Evolutionary conservation across 2,888 invertebrate genomes (phyloP), one percentile per base, ranked within the genome.

Genomic region (Sceliomorpha sp.): DNA sequence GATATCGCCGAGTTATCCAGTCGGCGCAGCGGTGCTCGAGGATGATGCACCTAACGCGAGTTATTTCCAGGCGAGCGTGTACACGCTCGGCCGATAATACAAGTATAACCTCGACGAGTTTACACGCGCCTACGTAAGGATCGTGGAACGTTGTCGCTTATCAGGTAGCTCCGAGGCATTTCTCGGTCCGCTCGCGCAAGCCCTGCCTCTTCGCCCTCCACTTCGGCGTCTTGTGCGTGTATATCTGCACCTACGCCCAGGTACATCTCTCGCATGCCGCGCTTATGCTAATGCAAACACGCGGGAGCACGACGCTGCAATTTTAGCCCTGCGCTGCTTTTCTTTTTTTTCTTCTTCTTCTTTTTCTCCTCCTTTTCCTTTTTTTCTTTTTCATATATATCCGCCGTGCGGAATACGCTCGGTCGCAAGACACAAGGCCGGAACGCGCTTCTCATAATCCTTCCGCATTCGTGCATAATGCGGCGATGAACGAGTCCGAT

Each of bases 281-380:
- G 51, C 50, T 62, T 68, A 68, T 68, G 60, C 68, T 68, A 69
- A 69, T 69, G 42, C 62, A 62, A 51, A 62, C 55, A 50, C 55
- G 56, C 42, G 55, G 31, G 12, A 31, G 24, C 39, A 39, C 24
- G 39, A 20, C 24, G 1, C 20, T 17, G 39, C 39, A 39, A 39
- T 39, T 39, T 39, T 24, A 10, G 12, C 1, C 39, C 6, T 8
- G 24, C 20, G 20, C 20, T 26, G 10, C 26, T n/a, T 15, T 20
- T 32, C 20, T 20, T 17, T 32, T 4, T 32, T 9, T 34, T 26
- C 17, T 29, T 26, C 26, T 32, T 31, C 9, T 9, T 12, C 12
- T 29, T 29, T 29, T 29, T 29, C 29, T 29, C 24, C 7, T 6
- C 34, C 1, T 15, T 34, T 37, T 45, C 15, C 10, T 13, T 9